phyloP scores from a whole-genome alignment of 2,797 vertebrate species.

The Neosalanx taihuensis region DNA sequence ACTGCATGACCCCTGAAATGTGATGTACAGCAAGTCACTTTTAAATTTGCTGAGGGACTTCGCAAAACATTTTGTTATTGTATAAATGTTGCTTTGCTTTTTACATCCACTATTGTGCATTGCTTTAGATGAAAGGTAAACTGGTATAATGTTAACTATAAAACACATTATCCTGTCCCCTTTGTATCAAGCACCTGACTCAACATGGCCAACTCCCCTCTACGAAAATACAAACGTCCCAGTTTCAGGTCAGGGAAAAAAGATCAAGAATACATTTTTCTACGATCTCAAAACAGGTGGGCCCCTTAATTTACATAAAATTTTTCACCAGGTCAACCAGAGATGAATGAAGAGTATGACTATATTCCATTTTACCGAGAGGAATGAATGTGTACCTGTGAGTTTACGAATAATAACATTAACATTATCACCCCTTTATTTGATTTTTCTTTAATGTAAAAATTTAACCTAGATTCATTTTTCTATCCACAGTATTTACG shows the following conservation, averaged over 20 bases:
- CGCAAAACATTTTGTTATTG: neutral
- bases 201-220: neutral
- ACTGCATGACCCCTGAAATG: constrained; percentile 7
- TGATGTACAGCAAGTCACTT: neutral
- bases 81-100: no score
- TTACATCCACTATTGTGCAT: no score
- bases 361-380: no score
- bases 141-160: neutral
- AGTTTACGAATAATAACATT: neutral
- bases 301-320: neutral
- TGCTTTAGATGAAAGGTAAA: no score
- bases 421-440: neutral
- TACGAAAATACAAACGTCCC: constrained; percentile 1
- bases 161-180: neutral
- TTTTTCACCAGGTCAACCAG: neutral
- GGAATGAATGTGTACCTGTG: neutral
- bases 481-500: constrained; percentile 34
- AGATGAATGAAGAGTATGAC: neutral
- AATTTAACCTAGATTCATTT: neutral
- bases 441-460: neutral
- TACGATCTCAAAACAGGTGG: neutral
- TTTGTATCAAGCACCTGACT: neutral
- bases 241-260: constrained; percentile 1
- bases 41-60: neutral
- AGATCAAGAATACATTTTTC: neutral